A percentile compares a stretch with the other conserved stretches of the same genome.
Conservation (phyloP, 2,113 vertebrate species). For the Osmerus eperlanus region DNA sequence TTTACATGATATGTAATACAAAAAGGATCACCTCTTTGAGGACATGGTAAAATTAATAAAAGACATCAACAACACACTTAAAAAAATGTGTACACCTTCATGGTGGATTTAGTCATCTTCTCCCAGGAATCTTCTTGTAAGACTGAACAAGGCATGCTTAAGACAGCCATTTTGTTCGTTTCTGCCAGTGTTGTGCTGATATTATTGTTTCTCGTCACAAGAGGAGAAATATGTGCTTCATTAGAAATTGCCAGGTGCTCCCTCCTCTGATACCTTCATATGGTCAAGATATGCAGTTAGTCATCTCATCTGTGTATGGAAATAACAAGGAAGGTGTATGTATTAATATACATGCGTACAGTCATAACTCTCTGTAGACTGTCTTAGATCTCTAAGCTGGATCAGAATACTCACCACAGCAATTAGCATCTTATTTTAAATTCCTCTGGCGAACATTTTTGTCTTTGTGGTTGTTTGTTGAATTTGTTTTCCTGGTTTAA, state of each 20-base stretch:
- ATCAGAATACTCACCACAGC: slow-evolving; percentile 52
- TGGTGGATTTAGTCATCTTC: slow-evolving; percentile 77
- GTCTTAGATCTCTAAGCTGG: background rate
- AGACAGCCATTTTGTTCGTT: slow-evolving; percentile 85
- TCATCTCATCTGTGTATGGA: slow-evolving; percentile 66
- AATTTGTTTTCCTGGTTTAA: slow-evolving; percentile 91
- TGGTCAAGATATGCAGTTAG: slow-evolving; percentile 67
- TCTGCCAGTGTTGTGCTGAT: slow-evolving; percentile 81
- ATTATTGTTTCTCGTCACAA: slow-evolving; percentile 69
- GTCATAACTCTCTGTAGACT: slow-evolving; percentile 49
- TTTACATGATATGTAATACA: slow-evolving; percentile 76
- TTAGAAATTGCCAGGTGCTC: slow-evolving; percentile 57
- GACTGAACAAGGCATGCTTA: slow-evolving; percentile 99
- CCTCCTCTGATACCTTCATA: slow-evolving; percentile 61
- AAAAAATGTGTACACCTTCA: slow-evolving; percentile 89
- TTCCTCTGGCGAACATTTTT: slow-evolving; percentile 99
- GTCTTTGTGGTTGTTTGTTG: slow-evolving; percentile 99
- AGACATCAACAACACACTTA: slow-evolving; percentile 91
- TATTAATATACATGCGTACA: slow-evolving; percentile 29
- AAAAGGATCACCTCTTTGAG: slow-evolving; percentile 68
- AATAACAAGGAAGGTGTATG: slow-evolving; percentile 51
- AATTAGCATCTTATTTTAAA: slow-evolving; percentile 81
- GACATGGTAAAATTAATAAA: slow-evolving; percentile 66
- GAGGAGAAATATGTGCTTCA: slow-evolving; percentile 73
- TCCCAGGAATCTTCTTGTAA: slow-evolving; percentile 83